Conservation (phyloP, 2,113 vertebrate genomes). For the Mormyrus lacerda region DNA sequence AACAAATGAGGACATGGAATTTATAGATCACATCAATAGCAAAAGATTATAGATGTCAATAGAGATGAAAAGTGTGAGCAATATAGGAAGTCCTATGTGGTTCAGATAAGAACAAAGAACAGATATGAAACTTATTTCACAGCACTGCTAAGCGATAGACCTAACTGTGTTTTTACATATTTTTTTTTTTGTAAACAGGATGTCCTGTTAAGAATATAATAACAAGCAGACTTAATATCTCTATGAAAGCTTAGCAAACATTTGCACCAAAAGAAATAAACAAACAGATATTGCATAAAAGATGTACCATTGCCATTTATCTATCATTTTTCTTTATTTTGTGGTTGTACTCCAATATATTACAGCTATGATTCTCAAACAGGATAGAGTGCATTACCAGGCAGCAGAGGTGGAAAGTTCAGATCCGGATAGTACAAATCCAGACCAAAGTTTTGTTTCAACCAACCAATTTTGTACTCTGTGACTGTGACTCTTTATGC, state of each 20-base stretch:
- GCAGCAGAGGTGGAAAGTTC: too few relatives aligned
- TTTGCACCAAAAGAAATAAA: background rate
- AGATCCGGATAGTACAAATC: too few relatives aligned
- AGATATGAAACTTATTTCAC: background rate
- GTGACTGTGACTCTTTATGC: too few relatives aligned
- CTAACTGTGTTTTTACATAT: background rate
- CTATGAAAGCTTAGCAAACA: background rate
- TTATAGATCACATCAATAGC: background rate
- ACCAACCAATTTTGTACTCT: too few relatives aligned
- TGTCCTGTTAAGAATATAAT: background rate
- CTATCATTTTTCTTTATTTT: background rate
- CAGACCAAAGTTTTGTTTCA: too few relatives aligned
- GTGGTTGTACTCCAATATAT: too few relatives aligned
- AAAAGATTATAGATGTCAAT: background rate
- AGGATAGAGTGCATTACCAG: background rate
- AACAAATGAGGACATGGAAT: background rate
- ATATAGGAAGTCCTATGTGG: background rate
- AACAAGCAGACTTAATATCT: background rate
- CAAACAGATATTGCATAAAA: background rate
- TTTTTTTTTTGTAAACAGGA: background rate
- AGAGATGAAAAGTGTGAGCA: background rate
- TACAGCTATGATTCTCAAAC: background rate
- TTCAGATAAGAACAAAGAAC: background rate
- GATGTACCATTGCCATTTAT: background rate
- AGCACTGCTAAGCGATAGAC: background rate